Evolutionary conservation across 1,140 invertebrate species (phyloP).

Genomic region (Nymphalis io): DNA sequence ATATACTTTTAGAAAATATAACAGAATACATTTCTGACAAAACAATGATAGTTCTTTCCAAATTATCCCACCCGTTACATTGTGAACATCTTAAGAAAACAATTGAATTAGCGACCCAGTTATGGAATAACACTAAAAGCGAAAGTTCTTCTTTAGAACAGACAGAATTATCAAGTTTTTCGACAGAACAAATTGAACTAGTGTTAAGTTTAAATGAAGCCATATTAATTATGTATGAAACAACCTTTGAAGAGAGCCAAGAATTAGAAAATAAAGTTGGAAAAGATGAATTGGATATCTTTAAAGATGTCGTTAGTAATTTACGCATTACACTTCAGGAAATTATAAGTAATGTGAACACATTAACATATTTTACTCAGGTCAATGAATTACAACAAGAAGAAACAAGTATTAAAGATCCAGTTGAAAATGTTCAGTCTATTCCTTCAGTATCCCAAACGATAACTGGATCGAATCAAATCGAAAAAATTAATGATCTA

Average conservation of each 20-base stretch:
- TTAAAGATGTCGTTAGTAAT: constrained; percentile 24
- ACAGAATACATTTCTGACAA: constrained; percentile 47
- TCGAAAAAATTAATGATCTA: neutral
- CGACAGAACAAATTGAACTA: constrained; percentile 13
- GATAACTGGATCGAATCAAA: neutral
- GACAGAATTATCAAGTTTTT: neutral
- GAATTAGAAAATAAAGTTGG: constrained; percentile 32
- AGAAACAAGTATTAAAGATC: neutral
- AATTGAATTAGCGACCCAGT: constrained; percentile 42
- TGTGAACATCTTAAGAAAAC: constrained; percentile 37
- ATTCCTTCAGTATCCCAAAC: neutral
- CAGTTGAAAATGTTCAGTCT: neutral
- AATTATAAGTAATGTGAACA: constrained; percentile 1
- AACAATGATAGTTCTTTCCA: constrained; percentile 33
- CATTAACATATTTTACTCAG: neutral
- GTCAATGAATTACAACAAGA: neutral
- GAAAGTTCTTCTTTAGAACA: constrained; percentile 11
- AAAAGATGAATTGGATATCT: constrained; percentile 19
- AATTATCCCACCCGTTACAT: constrained; percentile 31
- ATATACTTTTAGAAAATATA: constrained; percentile 42
- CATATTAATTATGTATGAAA: constrained; percentile 11
- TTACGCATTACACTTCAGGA: constrained; percentile 10
- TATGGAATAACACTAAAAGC: constrained; percentile 40
- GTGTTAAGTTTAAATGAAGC: constrained; percentile 19
- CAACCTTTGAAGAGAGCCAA: constrained; percentile 14